Conservation (phyloP, 1,140 invertebrate species). For the Orius insidiosus region DNA sequence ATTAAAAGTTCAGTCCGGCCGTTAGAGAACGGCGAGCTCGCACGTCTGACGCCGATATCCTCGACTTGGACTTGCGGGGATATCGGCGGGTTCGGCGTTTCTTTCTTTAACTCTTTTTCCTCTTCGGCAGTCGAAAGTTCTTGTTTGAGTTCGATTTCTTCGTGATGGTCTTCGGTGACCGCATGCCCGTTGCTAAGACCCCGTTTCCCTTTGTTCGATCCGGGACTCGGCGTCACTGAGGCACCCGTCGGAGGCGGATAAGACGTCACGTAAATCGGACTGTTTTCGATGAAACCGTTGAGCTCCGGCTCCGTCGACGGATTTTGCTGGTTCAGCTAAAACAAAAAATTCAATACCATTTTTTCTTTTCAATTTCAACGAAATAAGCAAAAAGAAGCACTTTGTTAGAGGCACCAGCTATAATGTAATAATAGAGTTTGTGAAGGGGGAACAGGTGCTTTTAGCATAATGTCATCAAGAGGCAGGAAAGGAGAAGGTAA, state of each 20-base stretch:
- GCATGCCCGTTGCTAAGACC: constrained; percentile 10
- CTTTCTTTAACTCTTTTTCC: background rate
- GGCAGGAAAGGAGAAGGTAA: background rate
- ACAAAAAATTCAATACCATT: constrained; percentile 18
- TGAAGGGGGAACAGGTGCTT: constrained; percentile 1
- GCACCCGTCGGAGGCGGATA: constrained; percentile 29
- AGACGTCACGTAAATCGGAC: constrained; percentile 62
- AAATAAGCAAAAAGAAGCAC: background rate
- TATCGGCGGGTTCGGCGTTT: background rate
- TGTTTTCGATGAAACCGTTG: constrained; percentile 52
- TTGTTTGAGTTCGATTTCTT: constrained; percentile 24
- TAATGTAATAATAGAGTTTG: constrained; percentile 2
- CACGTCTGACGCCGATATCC: constrained; percentile 27
- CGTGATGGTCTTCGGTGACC: constrained; percentile 9
- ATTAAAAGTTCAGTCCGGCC: constrained; percentile 54
- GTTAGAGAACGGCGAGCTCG: constrained; percentile 45
- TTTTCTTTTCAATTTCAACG: background rate
- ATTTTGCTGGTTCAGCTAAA: constrained; percentile 46
- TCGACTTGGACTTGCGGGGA: background rate
- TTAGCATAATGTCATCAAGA: constrained; percentile 4
- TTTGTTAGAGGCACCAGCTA: background rate
- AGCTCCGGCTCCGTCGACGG: constrained; percentile 32
- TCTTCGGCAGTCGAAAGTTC: constrained; percentile 18
- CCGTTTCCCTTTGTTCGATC: constrained; percentile 9
- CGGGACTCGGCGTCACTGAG: constrained; percentile 2